Base-by-base conservation (phyloP, 1,140 invertebrate species). In the Cepaea nemoralis region DNA sequence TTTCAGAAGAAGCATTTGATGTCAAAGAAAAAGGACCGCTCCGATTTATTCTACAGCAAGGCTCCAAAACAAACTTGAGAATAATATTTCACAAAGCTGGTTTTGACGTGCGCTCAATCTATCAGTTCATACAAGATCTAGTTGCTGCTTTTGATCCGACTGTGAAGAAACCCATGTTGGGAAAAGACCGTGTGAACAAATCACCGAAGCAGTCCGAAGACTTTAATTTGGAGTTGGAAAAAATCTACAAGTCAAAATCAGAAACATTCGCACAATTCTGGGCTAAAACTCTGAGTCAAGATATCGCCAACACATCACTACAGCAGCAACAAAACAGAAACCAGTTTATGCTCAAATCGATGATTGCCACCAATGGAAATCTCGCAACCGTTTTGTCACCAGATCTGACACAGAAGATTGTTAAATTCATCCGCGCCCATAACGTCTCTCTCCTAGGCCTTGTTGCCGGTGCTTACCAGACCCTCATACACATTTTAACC, bases 61-160 rank as follows among this genome's bases (percentile, higher is more conserved):
- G 80, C 66, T 31, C 35, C 0, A 48, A 40, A 0, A 35, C 66
- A 8, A 45, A 71, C 16, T 48, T 83, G 42, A 75, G 80, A 33
- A 48, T 82, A 35, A 50, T 85, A 1, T 80, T 80, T 37, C 82
- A 85, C 71, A 83, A 80, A 19, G 80, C 81, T 39, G 45, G 70
- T 31, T 82, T 85, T 77, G 84, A 83, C 67, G 27, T 82, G n/a
- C 33, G 37, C 31, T 75, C 80, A 5, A 80, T 83, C 1, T 31
- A 42, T 14, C 27, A 50, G 27, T 48, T 85, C 45, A 45, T 85
- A n/a, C 70, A 83, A 27, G 84, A 85, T 33, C 50, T 85, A 19
- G 35, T 77, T 12, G 70, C 77, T 48, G 76, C 70, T 3, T 66
- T 78, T 69, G 59, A 71, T n/a, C 24, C 63, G 16, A 37, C 33